These are phyloP conservation scores for Tinea trinotella DNA, from an alignment of 2,888 invertebrate species.

Conservation along the genomic window DNA sequence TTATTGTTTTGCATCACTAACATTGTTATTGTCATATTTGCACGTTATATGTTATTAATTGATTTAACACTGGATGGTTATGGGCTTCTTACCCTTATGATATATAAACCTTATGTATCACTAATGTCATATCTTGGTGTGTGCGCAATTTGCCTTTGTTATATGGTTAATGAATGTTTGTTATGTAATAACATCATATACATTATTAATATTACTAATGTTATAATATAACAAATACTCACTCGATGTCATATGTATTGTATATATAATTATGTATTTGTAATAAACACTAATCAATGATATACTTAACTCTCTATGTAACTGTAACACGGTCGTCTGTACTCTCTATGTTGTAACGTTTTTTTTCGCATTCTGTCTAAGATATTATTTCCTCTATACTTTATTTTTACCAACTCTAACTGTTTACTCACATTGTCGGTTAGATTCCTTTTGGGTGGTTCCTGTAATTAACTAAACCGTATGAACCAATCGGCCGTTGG, in stretches of 20 bases:
- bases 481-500: constrained; percentile 64
- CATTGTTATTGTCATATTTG: background rate
- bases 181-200: constrained; percentile 42
- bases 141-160: constrained; percentile 70
- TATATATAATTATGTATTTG: constrained; percentile 25
- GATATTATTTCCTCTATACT: constrained; percentile 9
- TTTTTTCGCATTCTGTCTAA: constrained; percentile 15
- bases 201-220: constrained; percentile 27
- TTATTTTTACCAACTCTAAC: constrained; percentile 13
- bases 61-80: constrained; percentile 54
- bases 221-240: constrained; percentile 48
- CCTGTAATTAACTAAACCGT: constrained; percentile 28
- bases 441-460: constrained; percentile 13
- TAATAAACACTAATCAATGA: constrained; percentile 26
- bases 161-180: constrained; percentile 39
- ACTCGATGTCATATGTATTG: constrained; percentile 28
- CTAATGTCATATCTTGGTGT: constrained; percentile 50
- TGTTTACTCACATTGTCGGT: constrained; percentile 13
- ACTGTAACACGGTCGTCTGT: constrained; percentile 33
- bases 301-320: constrained; percentile 35
- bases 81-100: constrained; percentile 47
- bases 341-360: constrained; percentile 25
- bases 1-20: constrained; percentile 27
- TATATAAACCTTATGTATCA: constrained; percentile 44
- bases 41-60: constrained; percentile 15